phyloP scores from a whole-genome alignment of 2,888 invertebrate species.

The Mythimna loreyi region DNA sequence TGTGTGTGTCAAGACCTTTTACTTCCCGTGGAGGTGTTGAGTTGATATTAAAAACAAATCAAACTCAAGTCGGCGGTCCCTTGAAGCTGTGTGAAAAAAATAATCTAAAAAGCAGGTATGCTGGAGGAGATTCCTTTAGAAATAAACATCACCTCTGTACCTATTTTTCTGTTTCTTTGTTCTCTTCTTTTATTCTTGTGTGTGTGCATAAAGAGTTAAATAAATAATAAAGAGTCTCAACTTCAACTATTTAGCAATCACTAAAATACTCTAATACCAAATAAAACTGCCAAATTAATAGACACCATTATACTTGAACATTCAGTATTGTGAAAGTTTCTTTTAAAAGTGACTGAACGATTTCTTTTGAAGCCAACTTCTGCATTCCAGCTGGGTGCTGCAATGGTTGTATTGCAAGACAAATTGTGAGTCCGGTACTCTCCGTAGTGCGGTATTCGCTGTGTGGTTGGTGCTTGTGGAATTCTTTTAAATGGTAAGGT shows the following conservation, averaged over 20 bases:
- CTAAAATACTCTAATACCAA: background rate
- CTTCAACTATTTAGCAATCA: background rate
- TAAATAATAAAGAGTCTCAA: background rate
- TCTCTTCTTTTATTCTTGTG: too few species aligned
- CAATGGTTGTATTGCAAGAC: slow-evolving; percentile 70
- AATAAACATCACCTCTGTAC: too few species aligned
- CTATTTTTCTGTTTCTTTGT: too few species aligned
- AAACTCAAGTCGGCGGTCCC: too few species aligned
- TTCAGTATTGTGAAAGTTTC: slow-evolving; percentile 35
- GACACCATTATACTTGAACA: slow-evolving; percentile 15
- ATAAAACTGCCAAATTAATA: slow-evolving; percentile 27
- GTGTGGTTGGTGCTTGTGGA: slow-evolving; percentile 16
- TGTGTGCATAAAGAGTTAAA: background rate
- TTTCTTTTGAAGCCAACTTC: slow-evolving; percentile 72
- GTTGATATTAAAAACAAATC: too few species aligned
- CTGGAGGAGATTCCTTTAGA: too few species aligned
- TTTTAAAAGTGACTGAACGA: slow-evolving; percentile 54
- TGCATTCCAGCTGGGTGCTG: slow-evolving; percentile 70
- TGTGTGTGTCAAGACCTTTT: too few species aligned
- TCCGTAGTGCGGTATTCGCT: slow-evolving; percentile 47
- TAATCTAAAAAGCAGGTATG: too few species aligned
- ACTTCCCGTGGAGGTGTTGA: too few species aligned
- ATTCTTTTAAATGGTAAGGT: background rate
- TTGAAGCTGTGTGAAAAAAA: too few species aligned
- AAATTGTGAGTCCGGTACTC: slow-evolving; percentile 73